Conservation (phyloP, 2,113 vertebrate genomes). For the Capra hircus region DNA sequence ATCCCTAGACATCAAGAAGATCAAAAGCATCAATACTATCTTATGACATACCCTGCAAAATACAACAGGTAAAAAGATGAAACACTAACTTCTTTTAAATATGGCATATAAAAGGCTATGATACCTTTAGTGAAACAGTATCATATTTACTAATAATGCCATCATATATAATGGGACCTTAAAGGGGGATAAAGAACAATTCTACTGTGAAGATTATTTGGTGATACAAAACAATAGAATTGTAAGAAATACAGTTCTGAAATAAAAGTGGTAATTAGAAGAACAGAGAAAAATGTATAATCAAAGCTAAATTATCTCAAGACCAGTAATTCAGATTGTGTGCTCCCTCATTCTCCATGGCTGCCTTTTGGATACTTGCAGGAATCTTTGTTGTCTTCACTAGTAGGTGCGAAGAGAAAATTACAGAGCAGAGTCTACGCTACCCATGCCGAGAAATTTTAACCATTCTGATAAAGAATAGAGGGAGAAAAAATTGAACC, state of each 20-base stretch:
- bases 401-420: background rate
- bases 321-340: background rate
- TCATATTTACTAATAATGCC: background rate
- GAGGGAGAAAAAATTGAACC: background rate
- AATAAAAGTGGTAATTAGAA: constrained; percentile 15
- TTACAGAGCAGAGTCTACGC: background rate
- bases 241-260: background rate
- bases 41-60: background rate
- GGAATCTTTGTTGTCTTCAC: background rate
- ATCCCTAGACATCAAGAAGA: background rate
- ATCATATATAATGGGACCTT: background rate
- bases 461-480: background rate
- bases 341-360: background rate
- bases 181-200: background rate
- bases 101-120: background rate
- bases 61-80: background rate
- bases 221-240: background rate
- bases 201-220: background rate
- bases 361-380: background rate
- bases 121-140: background rate
- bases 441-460: background rate
- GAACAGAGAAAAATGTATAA: background rate
- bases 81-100: background rate
- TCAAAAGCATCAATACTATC: constrained; percentile 23
- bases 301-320: background rate